Base-by-base conservation (phyloP, 2,113 vertebrate genomes). In the Melanostigma gelatinosum region DNA sequence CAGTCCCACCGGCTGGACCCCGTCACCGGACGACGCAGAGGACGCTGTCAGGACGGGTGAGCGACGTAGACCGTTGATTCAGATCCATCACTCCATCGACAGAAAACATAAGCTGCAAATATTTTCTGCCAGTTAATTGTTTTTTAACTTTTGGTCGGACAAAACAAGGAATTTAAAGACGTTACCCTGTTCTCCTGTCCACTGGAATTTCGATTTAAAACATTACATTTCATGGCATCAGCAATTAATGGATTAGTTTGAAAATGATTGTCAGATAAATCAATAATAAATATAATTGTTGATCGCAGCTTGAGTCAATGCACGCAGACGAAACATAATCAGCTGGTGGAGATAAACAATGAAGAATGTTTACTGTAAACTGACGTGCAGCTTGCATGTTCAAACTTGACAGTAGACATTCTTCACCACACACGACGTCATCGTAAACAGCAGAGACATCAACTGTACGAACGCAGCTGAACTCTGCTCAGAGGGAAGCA, bases 11-110 rank as follows among this genome's bases (percentile, higher is more conserved):
- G 82, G 83, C 13, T 96, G 95, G 95, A 93, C 2, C 4, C 95
- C 95, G 0, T 42, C 92, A 0, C 68, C 83, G 0, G 91, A 89
- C 0, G 93, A 96, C 0, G 65, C 82, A 0, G 82, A 82, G 6
- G 88, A 89, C 13, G 86, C 94, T 0, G 11, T 87, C 70, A 93
- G 91, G 72, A 95, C 94, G 0, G 93, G 95, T 96, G 79, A 88
- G 91, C 48, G 4, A 22, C 4, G 0, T 9, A 20, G 20, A 32
- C 3, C 1, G 6, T 24, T 16, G 29, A 48, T 46, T 4, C 29
- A 29, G 29, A 29, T 29, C 29, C 3, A 29, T 29, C 29, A 29
- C 3, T 20, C 50, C 2, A 44, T 27, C 0, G 4, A 68, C 8
- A 68, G 9, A 20, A 66, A 20, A 34, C 20, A 13, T 40, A 6